Evolutionary conservation across 2,797 vertebrate species (phyloP).

Genomic region (Pachyuromys duprasi): DNA sequence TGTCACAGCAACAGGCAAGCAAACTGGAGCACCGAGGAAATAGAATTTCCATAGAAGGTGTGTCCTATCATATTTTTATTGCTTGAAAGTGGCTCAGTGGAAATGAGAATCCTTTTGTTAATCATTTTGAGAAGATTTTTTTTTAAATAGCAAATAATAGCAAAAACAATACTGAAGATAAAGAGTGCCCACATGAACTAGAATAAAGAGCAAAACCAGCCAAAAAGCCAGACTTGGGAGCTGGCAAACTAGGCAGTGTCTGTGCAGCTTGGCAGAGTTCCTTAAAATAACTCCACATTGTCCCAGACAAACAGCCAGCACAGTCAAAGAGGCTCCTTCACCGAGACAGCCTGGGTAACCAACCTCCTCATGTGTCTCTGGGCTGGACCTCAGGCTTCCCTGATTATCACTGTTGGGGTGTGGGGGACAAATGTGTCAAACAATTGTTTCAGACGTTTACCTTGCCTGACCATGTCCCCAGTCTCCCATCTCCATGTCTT

Average conservation of each 20-base stretch:
- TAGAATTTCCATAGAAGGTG: background rate
- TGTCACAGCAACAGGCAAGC: background rate
- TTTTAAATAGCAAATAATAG: background rate
- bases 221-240: conserved; percentile 39
- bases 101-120: background rate
- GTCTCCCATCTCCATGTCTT: background rate
- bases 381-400: background rate
- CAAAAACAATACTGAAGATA: background rate
- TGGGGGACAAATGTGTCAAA: background rate
- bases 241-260: conserved; percentile 35
- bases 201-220: conserved; percentile 52
- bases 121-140: conserved; percentile 15
- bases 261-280: conserved; percentile 60
- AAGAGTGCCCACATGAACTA: conserved; percentile 21
- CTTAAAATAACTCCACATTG: conserved; percentile 49
- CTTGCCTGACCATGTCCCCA: background rate
- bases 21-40: background rate
- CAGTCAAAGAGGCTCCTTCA: background rate
- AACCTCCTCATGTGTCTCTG: background rate
- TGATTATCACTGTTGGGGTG: background rate
- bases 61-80: conserved; percentile 33
- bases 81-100: background rate
- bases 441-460: background rate
- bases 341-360: background rate
- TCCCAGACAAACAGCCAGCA: background rate